These are phyloP conservation scores for Xestoiulus laeticollis DNA, from an alignment of 2,888 invertebrate genomes.

Conservation along the genomic window DNA sequence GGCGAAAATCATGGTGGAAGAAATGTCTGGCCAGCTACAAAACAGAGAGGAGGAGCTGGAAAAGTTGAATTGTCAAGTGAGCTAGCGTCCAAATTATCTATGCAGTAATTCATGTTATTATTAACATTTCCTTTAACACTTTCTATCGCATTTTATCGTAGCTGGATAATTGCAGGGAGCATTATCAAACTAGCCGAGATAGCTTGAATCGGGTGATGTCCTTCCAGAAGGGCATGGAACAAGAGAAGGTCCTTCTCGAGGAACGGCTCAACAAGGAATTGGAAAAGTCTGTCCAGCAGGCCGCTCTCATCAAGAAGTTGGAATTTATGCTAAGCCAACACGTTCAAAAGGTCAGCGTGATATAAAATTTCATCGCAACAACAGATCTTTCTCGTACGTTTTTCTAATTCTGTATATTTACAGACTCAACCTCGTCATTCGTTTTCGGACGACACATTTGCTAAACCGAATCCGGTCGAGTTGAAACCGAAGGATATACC, in stretches of 20 bases:
- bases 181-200: conserved; percentile 13
- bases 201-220: background rate
- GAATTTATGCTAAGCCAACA: background rate
- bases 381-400: too few species aligned
- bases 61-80: background rate
- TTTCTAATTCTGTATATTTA: too few species aligned
- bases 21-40: background rate
- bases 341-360: too few species aligned
- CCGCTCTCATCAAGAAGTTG: background rate
- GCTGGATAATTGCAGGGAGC: background rate
- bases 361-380: too few species aligned
- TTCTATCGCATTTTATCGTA: background rate
- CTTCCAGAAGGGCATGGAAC: background rate
- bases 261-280: background rate
- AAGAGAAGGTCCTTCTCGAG: background rate
- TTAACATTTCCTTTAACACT: too few species aligned
- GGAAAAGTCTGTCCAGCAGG: background rate
- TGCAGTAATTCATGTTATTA: too few species aligned
- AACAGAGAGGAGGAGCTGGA: background rate
- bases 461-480: background rate
- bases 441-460: background rate
- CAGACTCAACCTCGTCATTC: background rate
- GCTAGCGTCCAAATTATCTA: background rate
- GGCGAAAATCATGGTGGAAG: background rate
- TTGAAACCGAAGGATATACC: background rate